Evolutionary conservation across 2,888 invertebrate genomes (phyloP).

Genomic region (Morpho achilles): DNA sequence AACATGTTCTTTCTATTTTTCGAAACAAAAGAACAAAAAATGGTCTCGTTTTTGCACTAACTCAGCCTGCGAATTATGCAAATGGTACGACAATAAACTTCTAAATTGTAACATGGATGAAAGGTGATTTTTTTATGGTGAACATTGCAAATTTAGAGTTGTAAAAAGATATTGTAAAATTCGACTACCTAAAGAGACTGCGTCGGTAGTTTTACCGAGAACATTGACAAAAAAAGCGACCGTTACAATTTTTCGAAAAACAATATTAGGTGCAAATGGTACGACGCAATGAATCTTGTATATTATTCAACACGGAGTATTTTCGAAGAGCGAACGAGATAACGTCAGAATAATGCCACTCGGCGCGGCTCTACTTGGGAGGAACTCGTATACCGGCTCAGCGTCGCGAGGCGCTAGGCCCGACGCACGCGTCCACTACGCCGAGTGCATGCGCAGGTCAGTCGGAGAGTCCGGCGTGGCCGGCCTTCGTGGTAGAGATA

Average conservation of each 20-base stretch:
- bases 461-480: constrained; percentile 73
- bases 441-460: constrained; percentile 72
- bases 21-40: constrained; percentile 65
- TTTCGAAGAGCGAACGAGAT: constrained; percentile 27
- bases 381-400: constrained; percentile 89
- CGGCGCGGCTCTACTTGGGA: constrained; percentile 74
- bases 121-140: constrained; percentile 59
- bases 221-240: constrained; percentile 41
- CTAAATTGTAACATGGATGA: constrained; percentile 66
- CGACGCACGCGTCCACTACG: constrained; percentile 58
- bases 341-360: constrained; percentile 25
- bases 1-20: constrained; percentile 57
- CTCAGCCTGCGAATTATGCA: constrained; percentile 72
- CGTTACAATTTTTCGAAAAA: constrained; percentile 39
- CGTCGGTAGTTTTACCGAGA: constrained; percentile 55
- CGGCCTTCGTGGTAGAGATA: constrained; percentile 83
- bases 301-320: constrained; percentile 12
- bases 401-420: constrained; percentile 45
- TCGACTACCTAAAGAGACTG: constrained; percentile 59
- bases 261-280: constrained; percentile 24
- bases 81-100: constrained; percentile 68
- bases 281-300: constrained; percentile 14
- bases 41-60: constrained; percentile 61
- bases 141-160: constrained; percentile 55
- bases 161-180: constrained; percentile 52